These are phyloP conservation scores for Muscicapa adusta DNA, from an alignment of 2,113 vertebrate genomes.

Conservation along the genomic window DNA sequence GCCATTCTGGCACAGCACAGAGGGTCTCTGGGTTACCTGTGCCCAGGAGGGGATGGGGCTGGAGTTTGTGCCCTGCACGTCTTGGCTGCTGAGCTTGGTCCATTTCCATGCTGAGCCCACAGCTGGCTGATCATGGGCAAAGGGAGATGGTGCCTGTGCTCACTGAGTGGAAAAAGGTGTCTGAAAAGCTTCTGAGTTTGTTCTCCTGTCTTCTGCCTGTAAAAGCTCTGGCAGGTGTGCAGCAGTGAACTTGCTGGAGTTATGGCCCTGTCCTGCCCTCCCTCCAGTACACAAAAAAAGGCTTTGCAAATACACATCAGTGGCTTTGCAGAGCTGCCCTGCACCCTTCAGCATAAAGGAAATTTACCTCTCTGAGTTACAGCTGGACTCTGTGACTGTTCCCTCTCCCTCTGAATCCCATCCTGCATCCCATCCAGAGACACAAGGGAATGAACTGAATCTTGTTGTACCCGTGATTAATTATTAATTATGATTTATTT, in stretches of 20 bases:
- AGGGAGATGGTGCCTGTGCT: background rate
- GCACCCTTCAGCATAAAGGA: background rate
- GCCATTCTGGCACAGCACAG: background rate
- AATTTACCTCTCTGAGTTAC: background rate
- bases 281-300: accelerated
- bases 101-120: accelerated
- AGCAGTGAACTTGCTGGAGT: background rate
- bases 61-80: background rate
- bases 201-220: background rate
- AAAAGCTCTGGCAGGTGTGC: background rate
- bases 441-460: background rate
- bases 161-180: background rate
- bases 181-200: background rate
- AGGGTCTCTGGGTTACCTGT: background rate
- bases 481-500: background rate
- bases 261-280: background rate
- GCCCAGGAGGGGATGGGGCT: background rate
- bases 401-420: background rate
- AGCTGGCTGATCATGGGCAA: background rate
- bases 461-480: background rate
- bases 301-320: background rate
- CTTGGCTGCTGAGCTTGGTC: background rate
- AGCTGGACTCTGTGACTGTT: background rate
- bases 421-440: background rate
- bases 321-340: background rate